Conservation (phyloP, 2,113 vertebrate genomes). For the Elachura formosa region DNA sequence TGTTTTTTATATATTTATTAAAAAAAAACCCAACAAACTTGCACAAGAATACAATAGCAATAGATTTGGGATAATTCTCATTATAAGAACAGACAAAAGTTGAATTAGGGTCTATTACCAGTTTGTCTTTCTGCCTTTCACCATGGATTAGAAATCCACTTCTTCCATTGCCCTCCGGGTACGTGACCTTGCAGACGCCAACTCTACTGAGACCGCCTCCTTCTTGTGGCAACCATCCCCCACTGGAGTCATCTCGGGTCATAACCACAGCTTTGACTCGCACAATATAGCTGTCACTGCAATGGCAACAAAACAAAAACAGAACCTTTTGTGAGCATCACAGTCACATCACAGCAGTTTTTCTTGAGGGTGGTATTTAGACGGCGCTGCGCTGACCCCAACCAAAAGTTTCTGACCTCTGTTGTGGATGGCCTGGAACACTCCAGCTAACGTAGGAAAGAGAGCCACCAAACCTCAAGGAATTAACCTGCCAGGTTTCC, state of each 20-base stretch:
- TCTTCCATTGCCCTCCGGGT: constrained; percentile 83
- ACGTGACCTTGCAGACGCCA: constrained; percentile 93
- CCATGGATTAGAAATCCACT: constrained; percentile 96
- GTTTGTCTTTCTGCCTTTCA: constrained; percentile 94
- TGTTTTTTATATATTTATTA: background rate
- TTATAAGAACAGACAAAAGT: constrained; percentile 35
- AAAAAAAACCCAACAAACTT: background rate
- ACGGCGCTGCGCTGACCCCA: background rate
- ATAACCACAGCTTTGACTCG: constrained; percentile 99
- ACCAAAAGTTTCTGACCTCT: fast-evolving
- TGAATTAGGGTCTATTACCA: constrained; percentile 79
- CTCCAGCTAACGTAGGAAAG: background rate
- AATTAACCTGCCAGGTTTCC: background rate
- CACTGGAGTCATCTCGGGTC: constrained; percentile 99
- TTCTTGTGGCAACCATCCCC: constrained; percentile 97
- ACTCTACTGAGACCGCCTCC: constrained; percentile 94
- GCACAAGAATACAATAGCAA: constrained; percentile 20
- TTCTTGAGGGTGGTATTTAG: background rate
- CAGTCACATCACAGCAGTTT: fast-evolving
- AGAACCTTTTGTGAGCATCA: constrained; percentile 52
- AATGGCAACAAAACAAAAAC: constrained; percentile 57
- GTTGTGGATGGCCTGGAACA: fast-evolving
- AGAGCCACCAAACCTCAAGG: background rate
- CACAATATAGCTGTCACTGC: constrained; percentile 99
- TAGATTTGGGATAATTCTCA: background rate